These are phyloP conservation scores for Bombyx mandarina DNA, from an alignment of 1,140 invertebrate species.

Conservation along the genomic window DNA sequence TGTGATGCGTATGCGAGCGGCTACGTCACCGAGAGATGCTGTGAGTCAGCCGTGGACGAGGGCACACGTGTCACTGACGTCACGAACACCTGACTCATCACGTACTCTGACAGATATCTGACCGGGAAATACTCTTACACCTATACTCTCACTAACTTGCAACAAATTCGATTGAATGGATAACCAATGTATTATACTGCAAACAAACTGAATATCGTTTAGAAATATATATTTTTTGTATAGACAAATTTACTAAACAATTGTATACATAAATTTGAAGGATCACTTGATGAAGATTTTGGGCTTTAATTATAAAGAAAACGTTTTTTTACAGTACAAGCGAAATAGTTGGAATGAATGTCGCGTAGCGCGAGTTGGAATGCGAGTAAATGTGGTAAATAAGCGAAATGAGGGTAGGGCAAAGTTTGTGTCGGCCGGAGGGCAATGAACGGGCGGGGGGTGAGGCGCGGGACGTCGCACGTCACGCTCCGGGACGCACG, in stretches of 20 bases:
- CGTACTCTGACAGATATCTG: constrained; percentile 11
- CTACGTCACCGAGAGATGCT: constrained; percentile 43
- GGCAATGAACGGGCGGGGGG: constrained; percentile 31
- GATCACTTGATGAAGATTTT: no score
- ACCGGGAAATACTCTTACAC: constrained; percentile 12
- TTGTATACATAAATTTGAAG: no score
- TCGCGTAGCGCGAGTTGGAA: background rate
- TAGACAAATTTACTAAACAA: no score
- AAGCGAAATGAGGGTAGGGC: constrained; percentile 18
- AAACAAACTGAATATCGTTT: no score
- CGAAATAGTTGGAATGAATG: no score
- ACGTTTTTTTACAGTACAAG: no score
- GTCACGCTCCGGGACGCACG: constrained; percentile 46
- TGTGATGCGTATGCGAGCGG: constrained; percentile 17
- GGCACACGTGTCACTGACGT: constrained; percentile 51
- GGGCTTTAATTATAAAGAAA: no score
- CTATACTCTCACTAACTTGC: background rate
- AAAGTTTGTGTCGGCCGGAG: constrained; percentile 14
- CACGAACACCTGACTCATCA: constrained; percentile 46
- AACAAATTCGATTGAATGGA: background rate
- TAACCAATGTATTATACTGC: no score
- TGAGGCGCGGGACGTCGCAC: constrained; percentile 26
- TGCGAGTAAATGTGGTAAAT: constrained; percentile 16
- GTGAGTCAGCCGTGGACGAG: constrained; percentile 36
- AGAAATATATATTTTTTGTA: no score